Evolutionary conservation across 2,797 vertebrate species (phyloP), one percentile per base, ranked within the genome.

Genomic region (Girardinus metallicus): DNA sequence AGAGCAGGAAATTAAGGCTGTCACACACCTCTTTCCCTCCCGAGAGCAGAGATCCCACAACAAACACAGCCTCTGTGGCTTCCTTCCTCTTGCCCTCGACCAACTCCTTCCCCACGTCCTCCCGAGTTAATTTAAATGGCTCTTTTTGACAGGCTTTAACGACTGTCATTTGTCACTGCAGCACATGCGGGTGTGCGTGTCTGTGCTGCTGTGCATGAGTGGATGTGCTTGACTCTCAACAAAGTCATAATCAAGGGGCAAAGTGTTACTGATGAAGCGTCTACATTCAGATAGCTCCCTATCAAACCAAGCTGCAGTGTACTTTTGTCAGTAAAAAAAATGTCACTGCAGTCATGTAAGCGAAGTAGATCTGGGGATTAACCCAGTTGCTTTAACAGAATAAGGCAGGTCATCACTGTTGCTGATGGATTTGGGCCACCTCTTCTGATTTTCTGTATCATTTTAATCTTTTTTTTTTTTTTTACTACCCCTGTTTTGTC

Each of bases 61-160:
- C 71, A 64, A 62, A 76, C 36, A 78, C 16, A 73, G 79, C 80
- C 75, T 29, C 36, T 0, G 79, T 7, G 36, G 39, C 80, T 89
- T 84, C 76, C 79, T 87, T 83, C 88, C 86, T 78, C 80, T 80
- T 76, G 72, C 84, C 75, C 84, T 79, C 78, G 70, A 57, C 80
- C 76, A 72, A 73, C 80, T 83, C 84, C 81, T 83, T 85, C 72
- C 79, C 4, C 79, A 47, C 75, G 84, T 89, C 84, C 79, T 88
- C 83, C 83, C 62, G 81, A 83, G 85, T 93, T 94, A 92, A 95
- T 95, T 95, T 94, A 95, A 91, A 94, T 10, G 49, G 73, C 91
- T 90, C 79, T 80, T 87, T 90, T 83, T 93, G 91, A 93, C 93
- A 91, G 88, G 83, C 87, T 82, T 83, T 95, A 95, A 96, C 84